Evolutionary conservation across 2,797 vertebrate genomes (phyloP).

Genomic region (Sarcophilus harrisii): DNA sequence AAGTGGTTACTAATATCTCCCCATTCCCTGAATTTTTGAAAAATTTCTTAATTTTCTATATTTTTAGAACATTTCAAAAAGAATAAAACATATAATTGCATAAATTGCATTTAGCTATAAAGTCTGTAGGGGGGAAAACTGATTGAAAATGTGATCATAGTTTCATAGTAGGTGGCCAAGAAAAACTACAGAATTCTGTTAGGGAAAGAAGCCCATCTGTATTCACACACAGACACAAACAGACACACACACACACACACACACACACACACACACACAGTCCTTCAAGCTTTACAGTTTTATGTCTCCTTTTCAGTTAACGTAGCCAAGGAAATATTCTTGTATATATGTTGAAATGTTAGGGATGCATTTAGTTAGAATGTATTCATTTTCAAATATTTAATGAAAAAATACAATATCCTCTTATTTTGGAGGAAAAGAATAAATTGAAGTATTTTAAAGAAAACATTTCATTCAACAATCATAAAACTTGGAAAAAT

Average conservation of each 20-base stretch:
- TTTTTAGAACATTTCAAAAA: constrained; percentile 6
- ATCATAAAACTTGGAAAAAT: not conserved
- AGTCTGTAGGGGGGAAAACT: not conserved
- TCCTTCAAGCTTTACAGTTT: not conserved
- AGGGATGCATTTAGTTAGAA: not conserved
- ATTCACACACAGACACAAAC: not conserved
- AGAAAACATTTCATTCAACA: not conserved
- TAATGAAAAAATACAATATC: constrained; percentile 25
- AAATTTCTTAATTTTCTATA: not conserved
- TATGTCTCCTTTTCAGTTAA: not conserved
- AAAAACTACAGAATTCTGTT: not conserved
- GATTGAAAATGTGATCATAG: not conserved
- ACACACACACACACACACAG: not conserved
- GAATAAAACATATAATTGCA: not conserved
- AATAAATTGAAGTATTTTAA: not conserved
- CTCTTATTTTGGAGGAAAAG: not conserved
- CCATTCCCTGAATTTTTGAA: not conserved
- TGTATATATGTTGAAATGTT: not conserved
- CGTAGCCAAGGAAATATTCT: not conserved
- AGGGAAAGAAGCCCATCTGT: not conserved
- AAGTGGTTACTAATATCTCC: not conserved
- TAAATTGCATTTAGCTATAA: not conserved
- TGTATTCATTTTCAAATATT: constrained; percentile 12
- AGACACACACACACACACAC: not conserved
- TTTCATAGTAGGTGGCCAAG: not conserved